Evolutionary conservation across 2,113 vertebrate species (phyloP), one percentile per base, ranked within the genome.

Genomic region (Pterocles orientalis): DNA sequence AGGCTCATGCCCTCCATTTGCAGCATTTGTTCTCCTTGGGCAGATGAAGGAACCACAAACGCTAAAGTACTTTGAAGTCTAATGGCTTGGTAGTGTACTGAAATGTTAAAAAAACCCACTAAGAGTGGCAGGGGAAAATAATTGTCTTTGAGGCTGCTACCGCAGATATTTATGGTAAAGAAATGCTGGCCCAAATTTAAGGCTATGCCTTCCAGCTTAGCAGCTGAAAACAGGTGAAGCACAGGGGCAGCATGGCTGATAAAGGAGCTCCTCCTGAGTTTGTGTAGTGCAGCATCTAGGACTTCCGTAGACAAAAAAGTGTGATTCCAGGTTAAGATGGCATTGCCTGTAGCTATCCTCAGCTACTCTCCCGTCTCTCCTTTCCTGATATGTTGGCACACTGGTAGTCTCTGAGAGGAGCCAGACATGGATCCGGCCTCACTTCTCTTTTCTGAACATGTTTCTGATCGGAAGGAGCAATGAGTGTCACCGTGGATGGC

Each of bases 401-500:
- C 9, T 31, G 36, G 53, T 12, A 39, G n/a, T 61, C 76, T 76
- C 80, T 76, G 80, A 91, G 31, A 60, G 23, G 61, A 92, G 34
- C 47, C 15, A 14, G 61, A 51, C 1, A 1, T 11, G 43, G 43
- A 82, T 51, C 61, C 29, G 54, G 43, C 48, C 47, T 87, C 51
- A 25, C 7, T 79, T 70, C 31, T 70, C 36, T 72, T 84, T 78
- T 57, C 73, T 2, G 1, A 86, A 54, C 9, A 23, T 7, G 34
- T n/a, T 88, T 75, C 34, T 76, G 75, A 48, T 56, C 19, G 68
- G 43, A 82, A 79, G 17, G 66, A 76, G 66, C 24, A 54, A 57
- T 0, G 9, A 45, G 12, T 7, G 1, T 13, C 11, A 18, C 20
- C 13, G 34, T 0, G 5, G 28, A n/a, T n/a, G 24, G 56, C 64